Evolutionary conservation across 2,888 invertebrate species (phyloP), one percentile per base, ranked within the genome.

Genomic region (Eurytoma adleriae): DNA sequence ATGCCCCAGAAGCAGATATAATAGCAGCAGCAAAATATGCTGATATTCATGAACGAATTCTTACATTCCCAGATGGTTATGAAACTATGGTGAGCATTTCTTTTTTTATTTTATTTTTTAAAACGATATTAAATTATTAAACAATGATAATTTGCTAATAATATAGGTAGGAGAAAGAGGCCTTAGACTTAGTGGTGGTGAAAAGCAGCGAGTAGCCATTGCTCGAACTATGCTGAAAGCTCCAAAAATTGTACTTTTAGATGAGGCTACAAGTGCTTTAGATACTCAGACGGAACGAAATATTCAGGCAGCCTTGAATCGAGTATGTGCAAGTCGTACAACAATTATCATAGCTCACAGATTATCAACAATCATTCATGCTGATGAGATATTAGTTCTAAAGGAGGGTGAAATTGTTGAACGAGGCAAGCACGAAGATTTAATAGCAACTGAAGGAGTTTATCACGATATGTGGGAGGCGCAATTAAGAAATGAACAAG

Each of bases 191-290:
- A 98, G 98, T 89, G 99, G 99, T 1, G 99, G 99, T 1, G 99
- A 99, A 90, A 99, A 99, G 88, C 99, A 99, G 90, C 93, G 99
- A 84, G 97, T 99, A 78, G 99, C 99, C 0, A 99, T 99, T 83
- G 99, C 99, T 0, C 92, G 99, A 83, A 99, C 99, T 0, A 93
- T 99, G 30, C 92, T 99, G 30, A 99, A 99, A 90, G 93, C 96
- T 3, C 99, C 99, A 0, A 93, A 94, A 56, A 95, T 99, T 81
- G 96, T 99, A 13, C 92, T 99, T 3, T 91, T 99, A 12, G 99
- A 99, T 90, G 99, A 99, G 92, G 99, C 97, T 1, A 97, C 97
- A 0, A 98, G 98, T 74, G 98, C 99, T 0, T 92, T 99, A 54
- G 99, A 99, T 89, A 99, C 99, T 0, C 95, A 97, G 87, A 98